A percentile compares a stretch with the other conserved stretches of the same genome.
Conservation (phyloP, 2,888 invertebrate species). For the Xestia ashworthii region DNA sequence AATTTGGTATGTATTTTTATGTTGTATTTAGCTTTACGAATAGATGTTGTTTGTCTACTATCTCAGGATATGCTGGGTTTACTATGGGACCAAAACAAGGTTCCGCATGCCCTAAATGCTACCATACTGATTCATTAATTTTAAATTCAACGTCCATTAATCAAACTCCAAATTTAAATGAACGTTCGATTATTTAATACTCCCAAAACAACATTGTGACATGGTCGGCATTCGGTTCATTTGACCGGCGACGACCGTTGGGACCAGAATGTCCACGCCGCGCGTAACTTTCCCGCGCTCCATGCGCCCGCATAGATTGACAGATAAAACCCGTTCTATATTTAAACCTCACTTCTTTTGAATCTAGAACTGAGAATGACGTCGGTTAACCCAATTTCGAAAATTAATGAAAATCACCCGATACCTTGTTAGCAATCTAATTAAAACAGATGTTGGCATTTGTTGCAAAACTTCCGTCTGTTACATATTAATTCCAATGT, state of each 20-base stretch:
- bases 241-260: slow-evolving; percentile 50
- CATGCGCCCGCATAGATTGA: slow-evolving; percentile 60
- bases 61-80: no score
- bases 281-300: slow-evolving; percentile 48
- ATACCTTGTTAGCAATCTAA: slow-evolving; percentile 51
- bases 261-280: slow-evolving; percentile 52
- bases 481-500: slow-evolving; percentile 48
- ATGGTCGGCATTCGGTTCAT: slow-evolving; percentile 49
- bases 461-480: slow-evolving; percentile 61
- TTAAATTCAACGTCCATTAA: slow-evolving; percentile 29
- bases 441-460: slow-evolving; percentile 56
- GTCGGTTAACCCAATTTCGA: slow-evolving; percentile 57
- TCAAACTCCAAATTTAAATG: slow-evolving; percentile 46
- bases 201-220: slow-evolving; percentile 55
- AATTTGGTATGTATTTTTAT: no score
- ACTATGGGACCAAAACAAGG: no score
- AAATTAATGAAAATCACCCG: slow-evolving; percentile 51
- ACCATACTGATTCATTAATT: neutral
- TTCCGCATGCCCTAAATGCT: neutral
- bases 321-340: slow-evolving; percentile 64
- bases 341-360: slow-evolving; percentile 53
- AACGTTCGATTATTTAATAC: slow-evolving; percentile 47
- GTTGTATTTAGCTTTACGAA: neutral
- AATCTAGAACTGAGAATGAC: slow-evolving; percentile 47
- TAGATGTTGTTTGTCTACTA: neutral